Percentiles rank a stretch among this genome's conserved stretches.
phyloP scores from a whole-genome alignment of 2,797 vertebrate genomes.

The Enteromius afrohamiltoni region DNA sequence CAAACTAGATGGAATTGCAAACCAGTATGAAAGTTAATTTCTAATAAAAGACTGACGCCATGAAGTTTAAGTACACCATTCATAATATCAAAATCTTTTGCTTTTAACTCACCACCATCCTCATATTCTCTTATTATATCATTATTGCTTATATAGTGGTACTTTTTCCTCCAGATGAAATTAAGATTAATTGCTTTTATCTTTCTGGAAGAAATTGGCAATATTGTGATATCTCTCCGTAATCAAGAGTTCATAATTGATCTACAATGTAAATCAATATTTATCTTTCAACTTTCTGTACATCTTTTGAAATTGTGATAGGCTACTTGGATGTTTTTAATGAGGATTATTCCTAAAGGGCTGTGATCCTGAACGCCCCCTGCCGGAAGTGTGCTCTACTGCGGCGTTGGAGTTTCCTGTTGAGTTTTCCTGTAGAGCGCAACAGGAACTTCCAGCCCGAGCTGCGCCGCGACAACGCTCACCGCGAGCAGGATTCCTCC shows the following conservation, averaged over 20 bases:
- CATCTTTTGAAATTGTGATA: constrained; percentile 8
- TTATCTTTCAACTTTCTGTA: not conserved
- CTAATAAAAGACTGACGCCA: constrained; percentile 10
- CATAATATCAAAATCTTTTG: constrained; percentile 24
- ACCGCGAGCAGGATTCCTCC: constrained; percentile 64
- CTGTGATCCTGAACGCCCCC: constrained; percentile 34
- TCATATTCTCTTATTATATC: constrained; percentile 11
- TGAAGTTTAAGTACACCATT: constrained; percentile 15
- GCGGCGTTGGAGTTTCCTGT: constrained; percentile 63
- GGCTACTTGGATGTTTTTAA: not conserved
- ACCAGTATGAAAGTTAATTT: too few species aligned
- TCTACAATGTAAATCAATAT: not conserved
- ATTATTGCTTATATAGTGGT: constrained; percentile 16
- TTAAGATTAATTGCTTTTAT: constrained; percentile 16
- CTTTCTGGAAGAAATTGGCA: not conserved
- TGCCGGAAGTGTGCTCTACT: not conserved
- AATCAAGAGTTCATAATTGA: constrained; percentile 4
- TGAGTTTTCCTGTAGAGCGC: constrained; percentile 75
- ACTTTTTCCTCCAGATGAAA: constrained; percentile 15
- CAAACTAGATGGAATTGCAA: too few species aligned
- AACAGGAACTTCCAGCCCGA: constrained; percentile 78
- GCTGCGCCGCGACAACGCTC: constrained; percentile 63
- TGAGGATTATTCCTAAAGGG: not conserved
- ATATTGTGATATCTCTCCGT: constrained; percentile 1
- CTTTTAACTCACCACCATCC: not conserved